Evolutionary conservation across 2,113 vertebrate species (phyloP).

Genomic region (Cnemophilus loriae): DNA sequence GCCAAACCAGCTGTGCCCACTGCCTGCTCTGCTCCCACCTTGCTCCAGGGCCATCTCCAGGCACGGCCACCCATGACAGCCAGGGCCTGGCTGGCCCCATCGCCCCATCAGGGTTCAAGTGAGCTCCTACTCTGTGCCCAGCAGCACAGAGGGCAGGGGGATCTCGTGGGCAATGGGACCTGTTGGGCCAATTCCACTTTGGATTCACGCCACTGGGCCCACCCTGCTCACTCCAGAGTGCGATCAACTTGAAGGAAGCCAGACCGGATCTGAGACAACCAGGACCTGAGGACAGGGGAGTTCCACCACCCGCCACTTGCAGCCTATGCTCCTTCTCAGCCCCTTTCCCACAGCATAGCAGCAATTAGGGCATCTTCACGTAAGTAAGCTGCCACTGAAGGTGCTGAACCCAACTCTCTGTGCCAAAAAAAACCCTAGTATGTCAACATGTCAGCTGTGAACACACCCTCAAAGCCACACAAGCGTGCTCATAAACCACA

Average conservation of each 20-base stretch:
- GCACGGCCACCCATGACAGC: background rate
- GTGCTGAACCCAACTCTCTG: background rate
- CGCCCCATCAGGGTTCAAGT: fast-evolving
- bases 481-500: background rate
- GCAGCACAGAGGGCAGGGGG: background rate
- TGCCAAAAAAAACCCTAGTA: background rate
- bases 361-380: background rate
- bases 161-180: fast-evolving
- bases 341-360: fast-evolving
- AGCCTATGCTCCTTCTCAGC: background rate
- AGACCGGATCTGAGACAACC: background rate
- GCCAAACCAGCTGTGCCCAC: background rate
- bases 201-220: background rate
- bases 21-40: fast-evolving
- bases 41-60: background rate
- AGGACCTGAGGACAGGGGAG: background rate
- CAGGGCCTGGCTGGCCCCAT: background rate
- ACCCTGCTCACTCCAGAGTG: background rate
- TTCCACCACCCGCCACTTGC: fast-evolving
- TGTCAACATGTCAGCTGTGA: background rate
- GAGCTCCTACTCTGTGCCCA: fast-evolving
- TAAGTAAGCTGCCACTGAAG: background rate
- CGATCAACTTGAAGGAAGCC: background rate
- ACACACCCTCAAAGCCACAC: background rate
- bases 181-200: background rate